A percentile compares a stretch with the other conserved stretches of the same genome.
Conservation (phyloP, 2,113 vertebrate species). For the Actenoides hombroni region DNA sequence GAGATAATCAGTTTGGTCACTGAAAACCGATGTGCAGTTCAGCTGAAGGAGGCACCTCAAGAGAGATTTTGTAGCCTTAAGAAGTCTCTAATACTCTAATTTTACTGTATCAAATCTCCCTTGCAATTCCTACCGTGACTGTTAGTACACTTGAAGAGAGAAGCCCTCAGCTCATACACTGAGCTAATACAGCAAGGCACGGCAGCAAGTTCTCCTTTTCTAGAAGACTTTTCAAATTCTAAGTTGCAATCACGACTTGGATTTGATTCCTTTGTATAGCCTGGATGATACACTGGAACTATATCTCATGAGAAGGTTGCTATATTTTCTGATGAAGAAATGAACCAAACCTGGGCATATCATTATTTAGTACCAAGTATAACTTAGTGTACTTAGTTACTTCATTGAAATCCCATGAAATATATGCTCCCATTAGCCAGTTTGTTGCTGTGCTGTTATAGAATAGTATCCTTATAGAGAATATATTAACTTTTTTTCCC, state of each 20-base stretch:
- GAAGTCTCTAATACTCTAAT: not conserved
- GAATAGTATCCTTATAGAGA: not conserved
- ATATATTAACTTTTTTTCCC: not conserved
- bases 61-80: not conserved
- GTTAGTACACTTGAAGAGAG: not conserved
- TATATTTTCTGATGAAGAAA: not conserved
- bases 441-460: not conserved
- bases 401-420: not conserved
- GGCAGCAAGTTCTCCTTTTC: not conserved
- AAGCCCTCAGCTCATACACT: not conserved
- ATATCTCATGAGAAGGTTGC: not conserved
- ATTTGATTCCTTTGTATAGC: not conserved
- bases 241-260: not conserved
- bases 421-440: accelerated
- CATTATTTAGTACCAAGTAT: not conserved
- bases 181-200: not conserved
- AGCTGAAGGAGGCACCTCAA: not conserved
- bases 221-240: not conserved
- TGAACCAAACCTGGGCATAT: not conserved
- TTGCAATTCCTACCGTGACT: not conserved
- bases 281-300: not conserved
- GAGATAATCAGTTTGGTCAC: not conserved
- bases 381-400: not conserved
- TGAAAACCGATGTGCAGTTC: not conserved
- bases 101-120: not conserved